A percentile compares a stretch with the other conserved stretches of the same genome.
Evolutionary conservation across 2,797 vertebrate genomes (phyloP).

Genomic region (Decapterus maruadsi): DNA sequence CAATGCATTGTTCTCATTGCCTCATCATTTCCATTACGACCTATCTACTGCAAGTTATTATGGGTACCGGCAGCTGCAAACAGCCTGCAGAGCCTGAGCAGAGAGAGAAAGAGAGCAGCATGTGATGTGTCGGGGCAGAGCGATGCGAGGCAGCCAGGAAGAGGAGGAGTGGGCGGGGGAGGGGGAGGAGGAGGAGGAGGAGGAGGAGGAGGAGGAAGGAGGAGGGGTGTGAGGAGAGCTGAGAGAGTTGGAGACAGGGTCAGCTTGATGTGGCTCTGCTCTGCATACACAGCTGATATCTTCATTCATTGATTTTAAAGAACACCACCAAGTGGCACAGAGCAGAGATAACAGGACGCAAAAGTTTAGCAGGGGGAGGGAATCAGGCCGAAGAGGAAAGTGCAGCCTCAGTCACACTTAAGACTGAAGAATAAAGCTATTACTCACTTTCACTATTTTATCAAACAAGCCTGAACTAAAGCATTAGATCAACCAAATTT

Average conservation of each 20-base stretch:
- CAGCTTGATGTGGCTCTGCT: slow-evolving; percentile 83
- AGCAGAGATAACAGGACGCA: slow-evolving; percentile 91
- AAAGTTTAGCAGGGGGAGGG: slow-evolving; percentile 70
- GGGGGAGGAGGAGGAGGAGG: slow-evolving; percentile 33
- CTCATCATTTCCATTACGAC: slow-evolving; percentile 35
- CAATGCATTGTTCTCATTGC: slow-evolving; percentile 28
- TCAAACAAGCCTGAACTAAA: neutral
- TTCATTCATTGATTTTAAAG: slow-evolving; percentile 88
- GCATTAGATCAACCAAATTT: neutral
- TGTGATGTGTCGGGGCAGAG: slow-evolving; percentile 63
- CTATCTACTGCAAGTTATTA: slow-evolving; percentile 40
- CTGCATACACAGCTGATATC: slow-evolving; percentile 82
- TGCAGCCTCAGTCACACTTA: neutral
- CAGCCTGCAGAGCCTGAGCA: slow-evolving; percentile 64
- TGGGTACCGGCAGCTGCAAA: slow-evolving; percentile 34
- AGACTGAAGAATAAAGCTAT: slow-evolving; percentile 1
- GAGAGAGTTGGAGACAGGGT: slow-evolving; percentile 77
- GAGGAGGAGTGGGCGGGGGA: slow-evolving; percentile 21
- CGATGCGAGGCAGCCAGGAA: slow-evolving; percentile 58
- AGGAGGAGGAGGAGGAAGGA: slow-evolving; percentile 13
- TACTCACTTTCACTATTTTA: too few relatives aligned
- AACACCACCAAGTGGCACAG: slow-evolving; percentile 95
- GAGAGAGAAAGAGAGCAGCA: slow-evolving; percentile 47
- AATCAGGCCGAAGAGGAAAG: slow-evolving; percentile 1
- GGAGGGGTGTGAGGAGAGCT: slow-evolving; percentile 26